Base-by-base conservation (phyloP, 2,888 invertebrate genomes). In the Cephus pulcher region DNA sequence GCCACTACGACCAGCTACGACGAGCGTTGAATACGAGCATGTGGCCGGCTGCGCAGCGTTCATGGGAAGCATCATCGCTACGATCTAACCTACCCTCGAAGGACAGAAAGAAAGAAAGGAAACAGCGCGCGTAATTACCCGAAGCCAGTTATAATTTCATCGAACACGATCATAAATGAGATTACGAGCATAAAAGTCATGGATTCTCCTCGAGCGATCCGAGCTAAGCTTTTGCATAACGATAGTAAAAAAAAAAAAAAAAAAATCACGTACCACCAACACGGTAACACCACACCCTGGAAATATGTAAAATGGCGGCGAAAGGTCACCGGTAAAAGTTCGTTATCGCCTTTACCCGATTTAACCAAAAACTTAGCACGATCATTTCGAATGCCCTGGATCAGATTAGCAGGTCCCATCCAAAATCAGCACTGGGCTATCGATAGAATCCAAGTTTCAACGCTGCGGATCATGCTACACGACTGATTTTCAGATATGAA, bases 121-220 rank as follows among this genome's bases (percentile, higher is more conserved):
- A 79, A 78, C 75, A 32, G 76, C 75, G 33, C 74, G 71, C 68
- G 69, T 69, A 76, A 69, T 73, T 76, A 79, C 76, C 77, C 34
- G 68, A 56, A 37, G 75, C 83, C 85, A 84, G 85, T 86, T 86
- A 86, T 86, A 86, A 87, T 86, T 86, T 85, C 85, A 86, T 85
- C 83, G 83, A 85, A 86, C 85, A 82, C 82, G 80, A 82, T 85
- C 82, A 86, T 86, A 86, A 86, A 86, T 81, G 80, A 82, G 83
- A 87, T 85, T 86, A 84, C 82, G 84, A 80, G 82, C 82, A 77
- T 80, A 78, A 82, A 83, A 79, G 85, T 82, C 86, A 56, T 56
- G 56, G 9, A 56, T 56, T 56, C 56, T 23, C 56, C 23, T 56
- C 23, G 23, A 56, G 23, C 6, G 56, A 56, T 56, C 23, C 56